phyloP scores from a whole-genome alignment of 2,113 vertebrate genomes.

The Channa maculata region DNA sequence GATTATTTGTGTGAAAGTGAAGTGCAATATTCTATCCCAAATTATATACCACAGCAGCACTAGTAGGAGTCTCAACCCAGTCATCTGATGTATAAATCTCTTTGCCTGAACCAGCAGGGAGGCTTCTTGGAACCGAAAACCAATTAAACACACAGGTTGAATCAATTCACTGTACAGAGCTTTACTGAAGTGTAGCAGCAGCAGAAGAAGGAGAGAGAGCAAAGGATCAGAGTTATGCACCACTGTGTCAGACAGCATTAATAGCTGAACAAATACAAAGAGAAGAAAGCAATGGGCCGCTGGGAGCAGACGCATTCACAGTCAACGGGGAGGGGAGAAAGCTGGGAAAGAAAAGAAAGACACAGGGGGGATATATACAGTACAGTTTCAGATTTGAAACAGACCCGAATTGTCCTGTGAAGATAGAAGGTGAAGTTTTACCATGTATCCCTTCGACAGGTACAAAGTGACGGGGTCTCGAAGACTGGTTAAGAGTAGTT shows the following conservation, averaged over 20 bases:
- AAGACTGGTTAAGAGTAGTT: background rate
- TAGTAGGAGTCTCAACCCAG: constrained; percentile 19
- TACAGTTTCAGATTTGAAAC: constrained; percentile 38
- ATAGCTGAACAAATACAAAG: constrained; percentile 52
- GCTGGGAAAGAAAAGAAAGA: constrained; percentile 27
- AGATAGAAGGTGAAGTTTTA: constrained; percentile 48
- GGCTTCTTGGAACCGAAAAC: constrained; percentile 56
- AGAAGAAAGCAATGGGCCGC: constrained; percentile 22
- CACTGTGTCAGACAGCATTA: constrained; percentile 41
- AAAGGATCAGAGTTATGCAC: constrained; percentile 24
- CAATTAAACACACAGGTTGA: constrained; percentile 67
- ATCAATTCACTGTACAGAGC: constrained; percentile 36
- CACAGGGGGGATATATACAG: constrained; percentile 20
- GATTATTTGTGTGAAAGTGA: constrained; percentile 20
- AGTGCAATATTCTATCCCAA: constrained; percentile 8
- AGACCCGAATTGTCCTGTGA: background rate
- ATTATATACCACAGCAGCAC: constrained; percentile 22
- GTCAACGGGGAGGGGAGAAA: constrained; percentile 27
- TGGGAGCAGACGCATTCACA: constrained; percentile 25
- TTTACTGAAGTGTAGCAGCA: constrained; percentile 40
- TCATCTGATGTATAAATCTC: constrained; percentile 41
- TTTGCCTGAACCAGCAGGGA: constrained; percentile 46
- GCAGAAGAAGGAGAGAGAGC: constrained; percentile 45
- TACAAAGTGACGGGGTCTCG: too few relatives aligned
- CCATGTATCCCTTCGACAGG: constrained; percentile 6